Percentiles rank a stretch among this genome's conserved stretches.
phyloP scores from a whole-genome alignment of 2,113 vertebrate genomes.

The Dicaeum eximium region DNA sequence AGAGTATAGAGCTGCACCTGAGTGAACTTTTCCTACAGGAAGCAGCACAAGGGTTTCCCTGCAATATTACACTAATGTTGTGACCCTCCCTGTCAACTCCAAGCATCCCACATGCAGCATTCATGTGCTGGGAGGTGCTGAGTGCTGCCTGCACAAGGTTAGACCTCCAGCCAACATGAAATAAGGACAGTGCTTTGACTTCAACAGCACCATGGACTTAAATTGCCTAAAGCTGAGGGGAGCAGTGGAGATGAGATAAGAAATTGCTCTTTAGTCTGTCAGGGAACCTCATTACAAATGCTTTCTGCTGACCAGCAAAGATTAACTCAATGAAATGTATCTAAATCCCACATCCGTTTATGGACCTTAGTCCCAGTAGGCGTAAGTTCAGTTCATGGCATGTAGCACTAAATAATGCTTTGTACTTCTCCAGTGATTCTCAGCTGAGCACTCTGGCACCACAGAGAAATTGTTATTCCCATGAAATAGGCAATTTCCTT shows the following conservation, averaged over 20 bases:
- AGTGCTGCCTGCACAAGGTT: not conserved
- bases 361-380: not conserved
- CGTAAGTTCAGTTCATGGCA: not conserved
- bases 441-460: not conserved
- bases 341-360: not conserved
- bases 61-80: not conserved
- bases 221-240: not conserved
- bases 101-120: fast-evolving
- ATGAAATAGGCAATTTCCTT: not conserved
- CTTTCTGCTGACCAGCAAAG: constrained; percentile 7
- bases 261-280: not conserved
- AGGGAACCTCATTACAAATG: not conserved
- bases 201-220: not conserved
- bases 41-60: not conserved
- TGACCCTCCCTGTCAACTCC: not conserved
- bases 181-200: not conserved
- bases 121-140: not conserved
- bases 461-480: not conserved
- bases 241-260: not conserved
- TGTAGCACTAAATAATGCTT: not conserved
- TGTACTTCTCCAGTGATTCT: not conserved
- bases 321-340: constrained; percentile 6
- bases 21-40: not conserved
- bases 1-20: not conserved
- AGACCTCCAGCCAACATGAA: not conserved